Evolutionary conservation across 1,140 invertebrate species (phyloP).

Genomic region (Goniozus legneri): DNA sequence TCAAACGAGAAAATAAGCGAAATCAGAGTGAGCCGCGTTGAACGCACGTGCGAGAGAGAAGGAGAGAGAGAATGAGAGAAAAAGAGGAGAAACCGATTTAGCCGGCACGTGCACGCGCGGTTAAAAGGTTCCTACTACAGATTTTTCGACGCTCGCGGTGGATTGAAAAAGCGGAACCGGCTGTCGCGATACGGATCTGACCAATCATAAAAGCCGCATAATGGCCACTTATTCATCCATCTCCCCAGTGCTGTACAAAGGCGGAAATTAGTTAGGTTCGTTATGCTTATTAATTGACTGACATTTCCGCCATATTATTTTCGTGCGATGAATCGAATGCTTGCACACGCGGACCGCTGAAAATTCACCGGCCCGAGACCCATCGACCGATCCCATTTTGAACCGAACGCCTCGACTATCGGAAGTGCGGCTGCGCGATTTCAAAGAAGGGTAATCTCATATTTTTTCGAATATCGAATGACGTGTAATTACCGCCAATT

Average conservation of each 20-base stretch:
- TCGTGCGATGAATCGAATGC: slow-evolving; percentile 40
- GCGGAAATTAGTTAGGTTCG: slow-evolving; percentile 54
- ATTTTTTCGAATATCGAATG: too few relatives aligned
- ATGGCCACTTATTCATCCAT: slow-evolving; percentile 53
- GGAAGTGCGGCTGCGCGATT: too few relatives aligned
- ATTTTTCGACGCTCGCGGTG: slow-evolving; percentile 45
- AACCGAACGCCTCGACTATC: too few relatives aligned
- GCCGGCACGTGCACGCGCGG: slow-evolving; percentile 50
- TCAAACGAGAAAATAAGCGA: too few relatives aligned
- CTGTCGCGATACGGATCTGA: slow-evolving; percentile 55
- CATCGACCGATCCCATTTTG: too few relatives aligned
- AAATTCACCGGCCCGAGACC: too few relatives aligned
- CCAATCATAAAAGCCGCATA: slow-evolving; percentile 55
- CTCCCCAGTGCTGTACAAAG: slow-evolving; percentile 38
- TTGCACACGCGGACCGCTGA: too few relatives aligned
- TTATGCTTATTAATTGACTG: slow-evolving; percentile 57
- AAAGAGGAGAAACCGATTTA: slow-evolving; percentile 36
- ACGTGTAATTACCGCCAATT: too few relatives aligned
- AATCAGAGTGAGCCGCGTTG: too few relatives aligned
- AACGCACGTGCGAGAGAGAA: too few relatives aligned
- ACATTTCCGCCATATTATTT: slow-evolving; percentile 55
- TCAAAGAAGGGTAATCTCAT: too few relatives aligned
- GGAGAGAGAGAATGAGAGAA: slow-evolving; percentile 23
- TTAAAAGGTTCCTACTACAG: slow-evolving; percentile 47
- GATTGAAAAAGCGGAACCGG: slow-evolving; percentile 51